Percentiles rank a stretch among this genome's conserved stretches.
Evolutionary conservation across 1,140 invertebrate species (phyloP).

Genomic region (Aphaenogaster rudis): DNA sequence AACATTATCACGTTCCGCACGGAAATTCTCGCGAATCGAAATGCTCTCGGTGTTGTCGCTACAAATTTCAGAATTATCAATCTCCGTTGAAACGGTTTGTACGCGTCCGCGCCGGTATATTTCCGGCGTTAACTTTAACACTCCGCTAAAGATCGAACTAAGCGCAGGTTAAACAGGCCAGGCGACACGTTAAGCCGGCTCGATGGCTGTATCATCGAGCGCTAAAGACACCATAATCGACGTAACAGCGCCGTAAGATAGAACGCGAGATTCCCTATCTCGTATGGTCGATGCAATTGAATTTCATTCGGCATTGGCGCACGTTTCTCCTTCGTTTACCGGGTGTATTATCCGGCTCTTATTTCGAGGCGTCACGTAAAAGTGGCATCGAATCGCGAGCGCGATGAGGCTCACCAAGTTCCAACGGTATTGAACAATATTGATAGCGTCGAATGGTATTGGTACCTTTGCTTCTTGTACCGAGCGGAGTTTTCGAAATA

Average conservation of each 20-base stretch:
- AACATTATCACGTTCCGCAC: constrained; percentile 10
- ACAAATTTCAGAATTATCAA: constrained; percentile 9
- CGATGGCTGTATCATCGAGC: constrained; percentile 33
- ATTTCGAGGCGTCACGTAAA: constrained; percentile 49
- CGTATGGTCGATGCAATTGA: constrained; percentile 43
- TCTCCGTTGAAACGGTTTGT: not conserved
- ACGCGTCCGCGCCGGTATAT: not conserved
- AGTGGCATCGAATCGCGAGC: constrained; percentile 17
- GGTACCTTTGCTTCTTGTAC: constrained; percentile 10
- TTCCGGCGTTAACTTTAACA: constrained; percentile 48
- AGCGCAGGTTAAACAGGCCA: constrained; percentile 38
- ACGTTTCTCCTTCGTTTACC: constrained; percentile 28
- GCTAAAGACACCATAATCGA: constrained; percentile 46
- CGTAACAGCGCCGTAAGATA: constrained; percentile 33
- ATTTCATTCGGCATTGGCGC: constrained; percentile 30
- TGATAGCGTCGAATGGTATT: not conserved
- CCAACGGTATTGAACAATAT: constrained; percentile 23
- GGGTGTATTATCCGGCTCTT: not conserved
- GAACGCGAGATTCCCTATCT: constrained; percentile 49
- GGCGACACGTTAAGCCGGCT: constrained; percentile 37
- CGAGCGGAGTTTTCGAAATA: not conserved
- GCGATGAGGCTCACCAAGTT: not conserved
- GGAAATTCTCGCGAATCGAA: constrained; percentile 5
- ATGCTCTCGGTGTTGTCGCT: not conserved
- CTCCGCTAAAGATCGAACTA: constrained; percentile 28